Evolutionary conservation across 2,113 vertebrate genomes (phyloP).

Genomic region (Ginglymostoma cirratum): DNA sequence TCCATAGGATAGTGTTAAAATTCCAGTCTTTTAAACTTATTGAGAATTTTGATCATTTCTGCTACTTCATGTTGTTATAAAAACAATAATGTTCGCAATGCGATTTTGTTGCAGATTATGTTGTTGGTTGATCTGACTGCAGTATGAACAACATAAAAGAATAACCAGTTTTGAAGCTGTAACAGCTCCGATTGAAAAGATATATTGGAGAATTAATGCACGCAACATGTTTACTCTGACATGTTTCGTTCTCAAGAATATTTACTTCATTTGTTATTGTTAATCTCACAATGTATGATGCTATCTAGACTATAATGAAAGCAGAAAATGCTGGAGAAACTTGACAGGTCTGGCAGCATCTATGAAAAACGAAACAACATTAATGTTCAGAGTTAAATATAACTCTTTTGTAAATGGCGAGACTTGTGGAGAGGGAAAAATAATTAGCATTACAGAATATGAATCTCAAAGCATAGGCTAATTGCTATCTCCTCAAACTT

Average conservation of each 20-base stretch:
- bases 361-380: background rate
- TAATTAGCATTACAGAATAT: too few species aligned
- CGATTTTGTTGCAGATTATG: background rate
- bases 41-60: too few species aligned
- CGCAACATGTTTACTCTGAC: background rate
- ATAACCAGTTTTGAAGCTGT: background rate
- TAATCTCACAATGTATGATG: background rate
- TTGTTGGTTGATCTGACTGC: background rate
- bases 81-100: background rate
- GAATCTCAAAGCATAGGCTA: too few species aligned
- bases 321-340: too few species aligned
- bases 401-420: background rate
- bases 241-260: background rate
- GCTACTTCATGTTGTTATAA: background rate
- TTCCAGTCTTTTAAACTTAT: too few species aligned
- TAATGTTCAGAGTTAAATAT: too few species aligned
- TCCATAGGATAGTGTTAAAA: too few species aligned
- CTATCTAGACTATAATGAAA: background rate
- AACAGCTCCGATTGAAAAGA: background rate
- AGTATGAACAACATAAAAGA: background rate
- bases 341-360: too few species aligned
- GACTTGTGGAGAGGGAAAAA: background rate
- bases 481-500: too few species aligned
- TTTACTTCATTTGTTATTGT: too few species aligned
- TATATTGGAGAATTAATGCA: background rate